Evolutionary conservation across 2,113 vertebrate genomes (phyloP), one percentile per base, ranked within the genome.

Genomic region (Dascyllus trimaculatus): DNA sequence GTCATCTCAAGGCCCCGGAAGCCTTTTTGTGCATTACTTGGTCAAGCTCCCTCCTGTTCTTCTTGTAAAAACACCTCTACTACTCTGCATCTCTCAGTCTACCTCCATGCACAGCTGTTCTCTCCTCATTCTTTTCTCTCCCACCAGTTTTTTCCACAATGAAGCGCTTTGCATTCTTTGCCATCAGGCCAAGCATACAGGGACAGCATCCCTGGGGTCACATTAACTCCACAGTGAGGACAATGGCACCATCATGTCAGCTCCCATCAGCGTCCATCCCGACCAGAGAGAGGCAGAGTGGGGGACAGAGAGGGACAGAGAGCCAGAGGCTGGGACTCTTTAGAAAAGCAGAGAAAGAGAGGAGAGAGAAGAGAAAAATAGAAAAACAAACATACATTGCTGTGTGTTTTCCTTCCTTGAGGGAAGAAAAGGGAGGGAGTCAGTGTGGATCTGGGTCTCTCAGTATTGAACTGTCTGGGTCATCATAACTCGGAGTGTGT

Each of bases 171-270:
- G 72, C 64, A 79, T 89, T 88, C 75, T 79, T 81, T 24, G 35
- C 80, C 81, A 88, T 88, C 67, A 54, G 89, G 86, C 80, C 80
- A 68, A 80, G 88, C 79, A 54, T n/a, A 81, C 85, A 70, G 82
- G 79, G 78, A 87, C 82, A 78, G 75, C 72, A 56, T 87, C 89
- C 92, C 87, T 14, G 53, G 11, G 88, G 90, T 78, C 76, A 91
- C 88, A 93, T 90, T 92, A 93, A 87, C 84, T 90, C 54, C 11
- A 77, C 22, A 45, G 80, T 73, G 87, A 87, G 91, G 88, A 91
- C 90, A 93, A 93, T 87, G 83, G 82, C 89, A 90, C 88, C 81
- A 81, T 87, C 88, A 81, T 46, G 86, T 94, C 92, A 90, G 83
- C 80, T 89, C 79, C 89, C 86, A 92, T 93, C 92, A 94, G 80